Evolutionary conservation across 2,888 invertebrate species (phyloP).

Genomic region (Cyclophora punctaria): DNA sequence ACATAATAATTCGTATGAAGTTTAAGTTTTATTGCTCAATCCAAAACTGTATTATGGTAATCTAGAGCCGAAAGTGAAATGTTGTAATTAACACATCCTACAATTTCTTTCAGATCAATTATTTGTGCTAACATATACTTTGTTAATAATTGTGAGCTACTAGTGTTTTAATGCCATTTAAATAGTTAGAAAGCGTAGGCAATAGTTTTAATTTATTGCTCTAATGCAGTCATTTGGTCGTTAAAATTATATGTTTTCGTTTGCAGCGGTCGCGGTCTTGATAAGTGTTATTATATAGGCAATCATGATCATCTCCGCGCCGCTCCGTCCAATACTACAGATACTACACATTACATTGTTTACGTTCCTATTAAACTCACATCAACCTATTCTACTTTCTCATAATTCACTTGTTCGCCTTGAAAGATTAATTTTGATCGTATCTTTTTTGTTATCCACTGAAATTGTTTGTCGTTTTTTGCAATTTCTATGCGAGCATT

Average conservation of each 20-base stretch:
- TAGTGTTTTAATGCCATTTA: conserved; percentile 11
- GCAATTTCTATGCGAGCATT: too few species aligned
- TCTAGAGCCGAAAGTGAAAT: conserved; percentile 27
- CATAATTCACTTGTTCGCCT: too few species aligned
- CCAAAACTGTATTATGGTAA: conserved; percentile 21
- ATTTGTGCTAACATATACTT: conserved; percentile 12
- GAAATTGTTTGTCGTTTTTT: too few species aligned
- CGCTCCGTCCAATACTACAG: too few species aligned
- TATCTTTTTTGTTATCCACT: too few species aligned
- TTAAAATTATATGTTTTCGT: conserved; percentile 19
- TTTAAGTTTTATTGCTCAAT: conserved; percentile 25
- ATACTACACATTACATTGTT: too few species aligned
- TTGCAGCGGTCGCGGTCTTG: conserved; percentile 11
- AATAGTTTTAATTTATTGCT: conserved; percentile 13
- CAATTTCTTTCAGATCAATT: conserved; percentile 14
- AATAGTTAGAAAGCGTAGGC: conserved; percentile 21
- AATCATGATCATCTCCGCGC: conserved; percentile 7
- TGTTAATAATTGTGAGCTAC: conserved; percentile 5
- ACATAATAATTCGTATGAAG: conserved; percentile 22
- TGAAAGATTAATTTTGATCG: too few species aligned
- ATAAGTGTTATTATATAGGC: conserved; percentile 14
- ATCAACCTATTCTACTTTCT: neutral
- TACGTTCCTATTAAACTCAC: neutral
- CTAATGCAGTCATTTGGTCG: conserved; percentile 16
- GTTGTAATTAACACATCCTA: conserved; percentile 22